phyloP scores from a whole-genome alignment of 2,113 vertebrate species.

The Orthonyx spaldingii region DNA sequence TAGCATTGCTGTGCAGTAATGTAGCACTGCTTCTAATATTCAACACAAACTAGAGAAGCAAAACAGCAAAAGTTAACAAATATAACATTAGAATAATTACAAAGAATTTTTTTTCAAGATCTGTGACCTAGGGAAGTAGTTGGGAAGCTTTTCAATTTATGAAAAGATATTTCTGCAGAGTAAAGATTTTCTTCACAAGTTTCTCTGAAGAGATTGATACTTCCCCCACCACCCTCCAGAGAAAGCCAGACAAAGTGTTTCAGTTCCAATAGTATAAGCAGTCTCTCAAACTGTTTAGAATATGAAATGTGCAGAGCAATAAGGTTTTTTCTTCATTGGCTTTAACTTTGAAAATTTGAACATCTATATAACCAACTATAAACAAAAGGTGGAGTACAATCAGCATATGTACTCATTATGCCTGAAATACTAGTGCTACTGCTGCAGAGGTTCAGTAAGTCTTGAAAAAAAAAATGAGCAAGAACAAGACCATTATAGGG shows the following conservation, averaged over 20 bases:
- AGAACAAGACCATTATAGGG: not conserved
- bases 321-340: not conserved
- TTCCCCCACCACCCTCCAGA: accelerated
- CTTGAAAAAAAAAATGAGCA: not conserved
- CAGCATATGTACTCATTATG: not conserved
- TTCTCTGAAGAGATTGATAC: not conserved
- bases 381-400: not conserved
- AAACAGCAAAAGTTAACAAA: not conserved
- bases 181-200: not conserved
- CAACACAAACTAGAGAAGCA: not conserved
- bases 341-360: not conserved
- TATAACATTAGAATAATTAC: not conserved
- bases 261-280: not conserved
- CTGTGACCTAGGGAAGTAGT: not conserved
- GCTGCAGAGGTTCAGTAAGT: not conserved
- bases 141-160: not conserved
- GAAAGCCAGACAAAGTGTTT: not conserved
- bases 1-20: not conserved
- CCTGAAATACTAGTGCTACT: not conserved
- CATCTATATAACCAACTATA: not conserved
- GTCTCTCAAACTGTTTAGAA: not conserved
- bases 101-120: not conserved
- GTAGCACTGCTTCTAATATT: not conserved
- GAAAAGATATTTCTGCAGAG: not conserved
- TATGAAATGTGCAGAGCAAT: not conserved